A percentile compares a stretch with the other conserved stretches of the same genome.
These are phyloP conservation scores for Dendrocincla tyrannina DNA, from an alignment of 2,797 vertebrate species.

Conservation along the genomic window DNA sequence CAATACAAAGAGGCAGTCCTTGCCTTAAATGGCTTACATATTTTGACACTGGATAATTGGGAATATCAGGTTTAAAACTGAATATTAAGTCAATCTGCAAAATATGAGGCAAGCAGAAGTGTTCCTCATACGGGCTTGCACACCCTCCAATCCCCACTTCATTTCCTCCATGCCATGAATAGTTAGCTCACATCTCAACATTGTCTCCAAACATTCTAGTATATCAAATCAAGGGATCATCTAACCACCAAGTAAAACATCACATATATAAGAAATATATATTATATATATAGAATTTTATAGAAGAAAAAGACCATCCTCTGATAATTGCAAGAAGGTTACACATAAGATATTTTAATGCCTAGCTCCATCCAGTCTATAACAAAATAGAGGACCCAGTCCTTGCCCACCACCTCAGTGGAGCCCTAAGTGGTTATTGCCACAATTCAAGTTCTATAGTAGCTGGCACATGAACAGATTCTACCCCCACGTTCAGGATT, in stretches of 20 bases:
- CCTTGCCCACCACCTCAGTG: neutral
- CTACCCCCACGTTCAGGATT: neutral
- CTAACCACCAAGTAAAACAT: neutral
- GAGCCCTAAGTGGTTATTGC: neutral
- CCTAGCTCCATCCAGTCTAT: neutral
- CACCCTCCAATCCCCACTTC: neutral
- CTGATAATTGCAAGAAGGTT: neutral
- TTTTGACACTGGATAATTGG: slow-evolving; percentile 52
- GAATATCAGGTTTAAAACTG: slow-evolving; percentile 51
- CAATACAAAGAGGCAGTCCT: slow-evolving; percentile 49
- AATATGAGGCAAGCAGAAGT: slow-evolving; percentile 43
- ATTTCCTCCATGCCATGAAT: neutral
- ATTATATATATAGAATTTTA: neutral
- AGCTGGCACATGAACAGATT: neutral
- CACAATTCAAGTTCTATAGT: neutral
- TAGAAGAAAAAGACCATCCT: neutral
- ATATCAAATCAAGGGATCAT: neutral
- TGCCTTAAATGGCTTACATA: slow-evolving; percentile 47
- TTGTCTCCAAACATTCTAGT: neutral
- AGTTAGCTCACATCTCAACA: neutral
- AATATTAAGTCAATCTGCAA: slow-evolving; percentile 57
- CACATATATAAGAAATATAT: too few relatives aligned
- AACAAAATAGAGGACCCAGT: neutral
- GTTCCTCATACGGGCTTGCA: slow-evolving; percentile 16
- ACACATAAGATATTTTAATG: neutral